These are phyloP conservation scores for Cynopterus brachyotis DNA, from an alignment of 2,113 vertebrate genomes.

Conservation along the genomic window DNA sequence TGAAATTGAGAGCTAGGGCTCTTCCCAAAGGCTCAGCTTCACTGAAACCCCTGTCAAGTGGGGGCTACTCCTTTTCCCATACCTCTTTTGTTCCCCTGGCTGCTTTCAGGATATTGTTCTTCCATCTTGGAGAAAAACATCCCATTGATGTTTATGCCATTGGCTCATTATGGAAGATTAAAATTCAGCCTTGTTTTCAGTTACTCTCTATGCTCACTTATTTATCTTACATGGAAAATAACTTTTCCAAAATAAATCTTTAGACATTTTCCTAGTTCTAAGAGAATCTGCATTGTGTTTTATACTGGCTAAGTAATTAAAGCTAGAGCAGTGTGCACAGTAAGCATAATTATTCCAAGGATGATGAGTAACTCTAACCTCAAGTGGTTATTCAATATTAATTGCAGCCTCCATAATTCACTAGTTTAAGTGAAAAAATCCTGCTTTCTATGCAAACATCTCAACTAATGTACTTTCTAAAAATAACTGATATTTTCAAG, in stretches of 20 bases:
- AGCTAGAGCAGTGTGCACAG: not conserved
- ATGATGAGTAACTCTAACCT: conserved; percentile 48
- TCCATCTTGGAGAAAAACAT: conserved; percentile 8
- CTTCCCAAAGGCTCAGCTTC: not conserved
- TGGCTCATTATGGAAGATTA: not conserved
- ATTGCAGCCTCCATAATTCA: conserved; percentile 28
- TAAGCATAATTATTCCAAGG: conserved; percentile 55
- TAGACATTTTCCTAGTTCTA: conserved; percentile 26
- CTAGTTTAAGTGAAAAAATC: conserved; percentile 14
- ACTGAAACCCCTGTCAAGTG: not conserved
- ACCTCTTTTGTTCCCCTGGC: not conserved
- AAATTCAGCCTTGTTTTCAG: conserved; percentile 35
- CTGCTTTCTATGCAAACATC: conserved; percentile 25
- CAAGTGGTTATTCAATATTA: conserved; percentile 40
- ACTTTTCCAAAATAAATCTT: not conserved
- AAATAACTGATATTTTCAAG: conserved; percentile 44
- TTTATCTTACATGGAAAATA: conserved; percentile 37
- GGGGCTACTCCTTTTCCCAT: not conserved
- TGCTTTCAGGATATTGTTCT: not conserved
- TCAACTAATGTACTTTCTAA: conserved; percentile 61
- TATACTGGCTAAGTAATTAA: conserved; percentile 52
- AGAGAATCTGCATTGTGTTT: conserved; percentile 29
- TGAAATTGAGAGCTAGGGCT: not conserved
- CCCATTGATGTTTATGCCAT: not conserved
- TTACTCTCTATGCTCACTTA: conserved; percentile 12